Percentiles rank a stretch among this genome's conserved stretches.
Evolutionary conservation across 2,888 invertebrate species (phyloP).

Genomic region (Chaitophorus viminalis): DNA sequence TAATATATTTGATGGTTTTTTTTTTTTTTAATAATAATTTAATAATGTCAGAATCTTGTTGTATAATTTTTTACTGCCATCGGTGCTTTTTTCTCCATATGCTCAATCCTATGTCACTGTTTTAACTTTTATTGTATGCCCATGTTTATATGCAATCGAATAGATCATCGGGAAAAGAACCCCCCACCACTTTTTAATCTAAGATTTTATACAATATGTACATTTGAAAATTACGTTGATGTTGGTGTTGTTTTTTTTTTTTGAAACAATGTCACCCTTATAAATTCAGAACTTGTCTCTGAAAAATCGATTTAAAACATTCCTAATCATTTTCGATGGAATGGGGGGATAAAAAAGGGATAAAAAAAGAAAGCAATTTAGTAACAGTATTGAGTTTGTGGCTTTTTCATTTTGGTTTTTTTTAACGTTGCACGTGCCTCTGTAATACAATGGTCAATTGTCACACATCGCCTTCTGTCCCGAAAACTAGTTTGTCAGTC

Average conservation of each 20-base stretch:
- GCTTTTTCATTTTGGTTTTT: neutral
- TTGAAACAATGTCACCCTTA: neutral
- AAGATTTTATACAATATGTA: too few species aligned
- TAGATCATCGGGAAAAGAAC: too few species aligned
- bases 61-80: too few species aligned
- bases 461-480: neutral
- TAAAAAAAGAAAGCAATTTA: neutral
- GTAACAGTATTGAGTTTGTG: neutral
- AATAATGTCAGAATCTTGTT: too few species aligned
- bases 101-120: too few species aligned
- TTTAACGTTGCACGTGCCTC: slow-evolving; percentile 1
- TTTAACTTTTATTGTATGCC: too few species aligned
- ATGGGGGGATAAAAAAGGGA: neutral
- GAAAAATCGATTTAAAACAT: neutral
- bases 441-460: slow-evolving; percentile 1
- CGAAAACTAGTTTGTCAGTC: slow-evolving; percentile 33
- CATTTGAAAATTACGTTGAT: too few species aligned
- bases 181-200: too few species aligned
- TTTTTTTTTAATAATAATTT: too few species aligned
- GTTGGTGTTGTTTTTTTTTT: neutral
- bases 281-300: neutral
- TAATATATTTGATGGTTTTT: too few species aligned
- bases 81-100: too few species aligned
- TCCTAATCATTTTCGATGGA: neutral
- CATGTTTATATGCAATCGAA: too few species aligned